phyloP scores from a whole-genome alignment of 2,113 vertebrate genomes.

The Tragelaphus scriptus region DNA sequence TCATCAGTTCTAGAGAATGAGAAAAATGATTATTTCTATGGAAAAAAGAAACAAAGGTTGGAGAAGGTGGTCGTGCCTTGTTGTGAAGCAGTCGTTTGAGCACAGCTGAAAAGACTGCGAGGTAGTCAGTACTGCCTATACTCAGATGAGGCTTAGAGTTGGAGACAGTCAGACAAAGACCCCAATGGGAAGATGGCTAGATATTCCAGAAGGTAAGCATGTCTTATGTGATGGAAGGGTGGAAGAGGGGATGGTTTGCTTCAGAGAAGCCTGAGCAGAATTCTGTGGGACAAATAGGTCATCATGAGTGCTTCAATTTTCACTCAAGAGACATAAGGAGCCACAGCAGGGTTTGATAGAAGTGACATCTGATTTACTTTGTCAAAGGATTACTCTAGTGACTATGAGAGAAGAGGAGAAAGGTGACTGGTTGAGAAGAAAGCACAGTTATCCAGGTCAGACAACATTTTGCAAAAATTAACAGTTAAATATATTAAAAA shows the following conservation, averaged over 20 bases:
- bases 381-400: not conserved
- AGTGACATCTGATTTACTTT: too few relatives aligned
- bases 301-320: not conserved
- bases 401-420: not conserved
- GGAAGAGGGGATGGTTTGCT: rapidly evolving
- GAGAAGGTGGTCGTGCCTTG: too few relatives aligned
- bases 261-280: not conserved
- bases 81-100: not conserved
- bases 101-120: rapidly evolving
- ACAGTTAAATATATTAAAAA: not conserved
- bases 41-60: not conserved
- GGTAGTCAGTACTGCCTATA: rapidly evolving
- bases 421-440: not conserved
- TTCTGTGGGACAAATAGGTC: not conserved
- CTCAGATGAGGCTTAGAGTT: not conserved
- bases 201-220: not conserved
- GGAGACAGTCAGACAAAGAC: not conserved
- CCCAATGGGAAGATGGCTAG: rapidly evolving
- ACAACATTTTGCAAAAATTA: not conserved
- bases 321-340: rapidly evolving
- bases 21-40: rapidly evolving
- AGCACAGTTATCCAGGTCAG: rapidly evolving
- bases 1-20: not conserved
- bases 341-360: rapidly evolving
- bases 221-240: not conserved